Evolutionary conservation across 2,797 vertebrate genomes (phyloP), one percentile per base, ranked within the genome.

Genomic region (Catamblyrhynchus diadema): DNA sequence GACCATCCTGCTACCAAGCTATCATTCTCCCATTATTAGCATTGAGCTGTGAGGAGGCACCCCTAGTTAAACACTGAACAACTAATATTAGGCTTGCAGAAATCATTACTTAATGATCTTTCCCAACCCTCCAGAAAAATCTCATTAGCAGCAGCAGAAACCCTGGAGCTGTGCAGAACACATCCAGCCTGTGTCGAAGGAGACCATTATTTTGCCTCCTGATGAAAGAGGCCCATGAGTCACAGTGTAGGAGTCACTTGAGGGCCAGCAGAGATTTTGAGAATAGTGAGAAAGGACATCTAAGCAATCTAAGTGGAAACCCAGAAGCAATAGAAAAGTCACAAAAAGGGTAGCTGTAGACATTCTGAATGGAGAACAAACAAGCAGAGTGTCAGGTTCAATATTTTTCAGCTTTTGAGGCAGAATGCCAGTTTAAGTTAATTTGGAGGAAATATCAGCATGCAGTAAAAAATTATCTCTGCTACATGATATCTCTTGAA

Each of bases 1-100:
- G 73, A 81, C 54, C 53, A 74, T 8, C 2, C 30, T 64, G 47
- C 50, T 62, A 81, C 81, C 59, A 86, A 66, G 48, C 44, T 85
- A 88, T 65, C 10, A 37, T 75, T 81, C 62, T 44, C 11, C 45
- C 35, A 44, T 95, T 91, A 88, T 97, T 96, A 97, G 81, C 70
- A 91, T 6, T 74, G 86, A 97, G 65, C 23, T 14, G 50, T 25
- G 27, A 96, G 94, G 74, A 88, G 64, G 77, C 59, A 95, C 20
- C 41, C 47, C 74, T n/a, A 11, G 84, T 91, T 94, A 96, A 96
- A 89, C 74, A 79, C 79, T 85, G 94, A 90, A 94, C 97, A 97
- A 86, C 88, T 93, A 97, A 97, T 94, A 97, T 71, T 97, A 75
- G 51, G 57, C 90, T 97, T 97, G 94, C 87, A 95, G 95, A 97